Conservation (phyloP, 2,113 vertebrate species). For the Dicentrarchus labrax region DNA sequence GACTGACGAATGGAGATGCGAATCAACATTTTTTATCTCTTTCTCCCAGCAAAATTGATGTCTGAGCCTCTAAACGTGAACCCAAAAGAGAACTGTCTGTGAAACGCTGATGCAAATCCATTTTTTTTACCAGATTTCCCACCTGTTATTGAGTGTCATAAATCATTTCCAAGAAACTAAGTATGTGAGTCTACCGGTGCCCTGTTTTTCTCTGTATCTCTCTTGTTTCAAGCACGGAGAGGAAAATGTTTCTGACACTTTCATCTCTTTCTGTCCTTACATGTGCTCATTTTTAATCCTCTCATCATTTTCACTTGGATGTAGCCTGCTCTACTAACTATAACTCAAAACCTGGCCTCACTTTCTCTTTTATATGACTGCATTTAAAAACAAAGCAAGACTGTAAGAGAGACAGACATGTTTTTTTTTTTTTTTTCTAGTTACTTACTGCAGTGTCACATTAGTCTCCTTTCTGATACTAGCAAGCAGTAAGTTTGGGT, state of each 20-base stretch:
- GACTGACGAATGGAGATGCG: constrained; percentile 75
- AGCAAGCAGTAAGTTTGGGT: background rate
- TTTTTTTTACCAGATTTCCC: constrained; percentile 40
- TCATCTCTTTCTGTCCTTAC: background rate
- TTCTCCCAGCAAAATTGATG: constrained; percentile 64
- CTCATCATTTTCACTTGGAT: background rate
- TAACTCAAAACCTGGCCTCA: background rate
- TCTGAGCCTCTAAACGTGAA: constrained; percentile 56
- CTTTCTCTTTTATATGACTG: background rate
- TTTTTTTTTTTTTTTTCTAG: background rate
- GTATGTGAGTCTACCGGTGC: background rate
- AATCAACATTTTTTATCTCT: constrained; percentile 62
- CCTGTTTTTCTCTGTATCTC: constrained; percentile 7
- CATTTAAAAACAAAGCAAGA: constrained; percentile 3
- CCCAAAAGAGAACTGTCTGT: constrained; percentile 59
- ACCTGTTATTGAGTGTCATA: constrained; percentile 45
- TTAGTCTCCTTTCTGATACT: background rate
- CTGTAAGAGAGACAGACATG: background rate
- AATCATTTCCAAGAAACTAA: constrained; percentile 53
- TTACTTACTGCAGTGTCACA: background rate
- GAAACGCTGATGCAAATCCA: constrained; percentile 61
- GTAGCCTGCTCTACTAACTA: background rate
- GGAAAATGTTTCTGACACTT: constrained; percentile 14
- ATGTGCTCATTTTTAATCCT: constrained; percentile 23
- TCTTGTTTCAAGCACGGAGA: background rate